Conservation (phyloP, 2,797 vertebrate species). For the Geotria australis region DNA sequence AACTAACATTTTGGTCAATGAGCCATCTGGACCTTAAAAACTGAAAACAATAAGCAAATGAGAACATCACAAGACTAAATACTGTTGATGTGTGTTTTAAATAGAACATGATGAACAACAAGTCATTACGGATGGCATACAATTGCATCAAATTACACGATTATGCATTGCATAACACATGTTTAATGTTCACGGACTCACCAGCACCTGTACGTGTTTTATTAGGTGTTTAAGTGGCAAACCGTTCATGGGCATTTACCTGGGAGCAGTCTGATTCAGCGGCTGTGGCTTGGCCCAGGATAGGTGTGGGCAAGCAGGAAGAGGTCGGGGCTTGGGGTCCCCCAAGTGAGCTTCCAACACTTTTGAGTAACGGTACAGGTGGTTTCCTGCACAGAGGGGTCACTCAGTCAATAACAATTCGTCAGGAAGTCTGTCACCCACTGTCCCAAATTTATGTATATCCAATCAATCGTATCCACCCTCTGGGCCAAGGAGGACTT, state of each 20-base stretch:
- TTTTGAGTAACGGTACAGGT: conserved; percentile 89
- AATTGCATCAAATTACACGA: background rate
- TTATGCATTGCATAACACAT: background rate
- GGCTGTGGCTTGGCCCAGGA: conserved; percentile 97
- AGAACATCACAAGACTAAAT: conserved; percentile 2
- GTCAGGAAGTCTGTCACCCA: no score
- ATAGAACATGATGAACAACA: no score
- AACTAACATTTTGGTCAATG: no score
- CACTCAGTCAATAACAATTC: no score
- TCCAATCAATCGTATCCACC: no score
- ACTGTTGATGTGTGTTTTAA: background rate
- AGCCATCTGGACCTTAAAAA: no score
- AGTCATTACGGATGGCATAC: no score
- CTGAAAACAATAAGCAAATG: background rate
- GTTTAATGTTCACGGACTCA: background rate
- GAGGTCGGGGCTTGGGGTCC: conserved; percentile 59
- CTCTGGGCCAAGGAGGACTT: no score
- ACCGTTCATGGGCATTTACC: conserved; percentile 14
- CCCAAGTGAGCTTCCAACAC: conserved; percentile 71
- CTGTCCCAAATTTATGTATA: no score
- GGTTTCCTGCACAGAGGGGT: conserved; percentile 31
- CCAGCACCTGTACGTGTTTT: no score
- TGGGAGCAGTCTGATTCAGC: conserved; percentile 77
- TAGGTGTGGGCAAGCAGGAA: conserved; percentile 79
- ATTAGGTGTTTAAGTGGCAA: no score